A percentile compares a stretch with the other conserved stretches of the same genome.
These are phyloP conservation scores for Cyanistes caeruleus DNA, from an alignment of 2,113 vertebrate genomes.

Conservation along the genomic window DNA sequence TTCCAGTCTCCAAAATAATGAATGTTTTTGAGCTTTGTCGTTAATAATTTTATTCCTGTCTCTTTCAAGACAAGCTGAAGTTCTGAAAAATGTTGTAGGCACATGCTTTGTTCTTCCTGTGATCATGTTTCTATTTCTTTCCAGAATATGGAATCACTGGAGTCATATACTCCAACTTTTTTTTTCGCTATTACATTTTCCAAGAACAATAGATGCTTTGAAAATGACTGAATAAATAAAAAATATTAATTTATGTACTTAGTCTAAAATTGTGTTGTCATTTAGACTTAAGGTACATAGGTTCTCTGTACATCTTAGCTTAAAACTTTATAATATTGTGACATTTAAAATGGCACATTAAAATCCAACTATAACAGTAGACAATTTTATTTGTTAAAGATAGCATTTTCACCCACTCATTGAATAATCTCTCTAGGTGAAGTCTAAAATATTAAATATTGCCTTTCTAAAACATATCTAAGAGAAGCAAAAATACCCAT, in stretches of 20 bases:
- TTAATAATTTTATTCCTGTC: neutral
- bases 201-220: neutral
- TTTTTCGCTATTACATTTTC: neutral
- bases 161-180: neutral
- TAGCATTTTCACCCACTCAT: neutral
- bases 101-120: neutral
- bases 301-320: neutral
- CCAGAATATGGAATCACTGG: neutral
- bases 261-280: neutral
- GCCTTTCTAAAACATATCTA: neutral
- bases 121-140: neutral
- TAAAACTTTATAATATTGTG: neutral
- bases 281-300: neutral
- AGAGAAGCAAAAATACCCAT: neutral
- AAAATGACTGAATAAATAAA: neutral
- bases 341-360: neutral
- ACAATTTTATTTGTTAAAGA: neutral
- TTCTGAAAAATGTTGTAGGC: neutral
- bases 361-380: neutral
- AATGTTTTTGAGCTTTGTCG: neutral
- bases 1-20: neutral
- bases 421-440: neutral
- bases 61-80: neutral
- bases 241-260: neutral
- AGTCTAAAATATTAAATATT: neutral